Conservation (phyloP, 1,140 invertebrate genomes). For the Solen grandis region DNA sequence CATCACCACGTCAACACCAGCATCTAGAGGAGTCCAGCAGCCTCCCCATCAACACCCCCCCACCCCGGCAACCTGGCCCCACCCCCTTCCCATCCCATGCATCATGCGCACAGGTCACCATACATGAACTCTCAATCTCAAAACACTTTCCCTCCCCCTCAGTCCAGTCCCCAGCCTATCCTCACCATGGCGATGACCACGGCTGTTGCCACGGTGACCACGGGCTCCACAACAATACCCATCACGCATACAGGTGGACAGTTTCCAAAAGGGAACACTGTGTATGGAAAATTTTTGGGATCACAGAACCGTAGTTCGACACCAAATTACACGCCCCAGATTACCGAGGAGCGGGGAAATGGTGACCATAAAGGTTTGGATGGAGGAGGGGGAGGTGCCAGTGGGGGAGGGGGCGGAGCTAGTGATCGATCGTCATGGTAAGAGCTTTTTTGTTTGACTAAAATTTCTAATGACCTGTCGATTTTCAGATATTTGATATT, state of each 20-base stretch:
- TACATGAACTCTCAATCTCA: no score
- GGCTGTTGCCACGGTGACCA: slow-evolving; percentile 34
- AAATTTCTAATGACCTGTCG: no score
- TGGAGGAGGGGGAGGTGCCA: slow-evolving; percentile 7
- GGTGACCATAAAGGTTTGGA: slow-evolving; percentile 3
- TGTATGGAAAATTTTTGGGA: slow-evolving; percentile 52
- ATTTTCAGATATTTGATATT: no score
- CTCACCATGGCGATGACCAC: slow-evolving; percentile 19
- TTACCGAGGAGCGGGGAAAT: background rate
- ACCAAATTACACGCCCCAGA: background rate
- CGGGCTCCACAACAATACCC: slow-evolving; percentile 46
- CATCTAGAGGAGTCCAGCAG: slow-evolving; percentile 5
- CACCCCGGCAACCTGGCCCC: background rate
- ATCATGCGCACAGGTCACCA: slow-evolving; percentile 25
- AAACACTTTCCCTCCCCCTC: slow-evolving; percentile 5
- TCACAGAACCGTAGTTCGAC: slow-evolving; percentile 30
- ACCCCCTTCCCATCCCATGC: slow-evolving; percentile 12
- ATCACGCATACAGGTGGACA: slow-evolving; percentile 50
- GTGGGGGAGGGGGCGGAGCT: slow-evolving; percentile 3
- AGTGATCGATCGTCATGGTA: slow-evolving; percentile 40
- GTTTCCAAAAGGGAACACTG: slow-evolving; percentile 42
- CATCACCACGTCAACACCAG: slow-evolving; percentile 23
- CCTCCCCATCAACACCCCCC: slow-evolving; percentile 50
- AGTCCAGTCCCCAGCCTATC: slow-evolving; percentile 45
- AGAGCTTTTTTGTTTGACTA: no score